Percentiles rank a stretch among this genome's conserved stretches.
Conservation (phyloP, 2,797 vertebrate genomes). For the Ctenopoma multispine region DNA sequence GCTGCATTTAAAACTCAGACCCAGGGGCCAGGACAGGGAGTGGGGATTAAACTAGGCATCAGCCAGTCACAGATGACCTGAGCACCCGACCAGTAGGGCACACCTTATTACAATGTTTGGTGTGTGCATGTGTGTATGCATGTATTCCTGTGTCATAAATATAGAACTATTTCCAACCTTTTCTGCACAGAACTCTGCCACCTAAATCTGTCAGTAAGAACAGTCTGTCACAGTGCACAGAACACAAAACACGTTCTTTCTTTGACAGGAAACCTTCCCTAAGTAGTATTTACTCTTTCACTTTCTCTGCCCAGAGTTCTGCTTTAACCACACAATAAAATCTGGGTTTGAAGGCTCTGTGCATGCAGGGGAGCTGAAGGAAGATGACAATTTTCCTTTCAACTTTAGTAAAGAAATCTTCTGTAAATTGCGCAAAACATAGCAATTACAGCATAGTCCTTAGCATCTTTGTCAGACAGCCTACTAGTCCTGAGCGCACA, state of each 20-base stretch:
- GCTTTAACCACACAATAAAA: background rate
- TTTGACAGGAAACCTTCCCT: background rate
- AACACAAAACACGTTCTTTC: background rate
- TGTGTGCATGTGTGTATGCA: constrained; percentile 29
- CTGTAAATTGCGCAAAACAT: background rate
- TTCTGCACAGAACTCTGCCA: background rate
- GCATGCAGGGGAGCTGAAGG: background rate
- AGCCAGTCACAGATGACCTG: constrained; percentile 62
- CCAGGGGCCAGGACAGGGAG: constrained; percentile 69
- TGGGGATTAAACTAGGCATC: constrained; percentile 27
- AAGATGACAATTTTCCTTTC: background rate
- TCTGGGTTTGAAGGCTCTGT: background rate
- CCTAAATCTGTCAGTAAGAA: background rate
- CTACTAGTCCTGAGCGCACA: too few species aligned
- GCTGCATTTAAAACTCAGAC: constrained; percentile 80
- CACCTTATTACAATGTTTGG: too few species aligned
- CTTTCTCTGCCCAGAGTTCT: constrained; percentile 10
- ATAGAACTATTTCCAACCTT: background rate
- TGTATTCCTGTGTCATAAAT: too few species aligned
- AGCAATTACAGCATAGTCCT: background rate
- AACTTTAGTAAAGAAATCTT: background rate
- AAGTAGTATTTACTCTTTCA: constrained; percentile 5
- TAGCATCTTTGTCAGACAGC: background rate
- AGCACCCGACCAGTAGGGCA: constrained; percentile 4
- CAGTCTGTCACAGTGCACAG: too few species aligned